Percentiles rank a stretch among this genome's conserved stretches.
phyloP scores from a whole-genome alignment of 2,797 vertebrate genomes.

The Garrulus glandarius region DNA sequence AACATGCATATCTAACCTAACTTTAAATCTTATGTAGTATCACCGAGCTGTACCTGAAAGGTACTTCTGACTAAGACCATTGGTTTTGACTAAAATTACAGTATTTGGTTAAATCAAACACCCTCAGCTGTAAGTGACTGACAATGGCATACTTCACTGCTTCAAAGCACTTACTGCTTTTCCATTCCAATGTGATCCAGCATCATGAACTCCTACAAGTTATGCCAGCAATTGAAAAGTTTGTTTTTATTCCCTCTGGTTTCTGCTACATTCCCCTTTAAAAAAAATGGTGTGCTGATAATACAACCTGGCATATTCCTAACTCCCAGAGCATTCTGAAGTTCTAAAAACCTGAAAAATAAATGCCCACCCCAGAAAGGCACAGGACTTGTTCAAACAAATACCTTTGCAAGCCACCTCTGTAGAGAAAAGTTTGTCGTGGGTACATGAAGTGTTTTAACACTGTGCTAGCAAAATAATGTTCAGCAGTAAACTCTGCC shows the following conservation, averaged over 20 bases:
- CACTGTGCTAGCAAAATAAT: background rate
- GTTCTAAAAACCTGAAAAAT: background rate
- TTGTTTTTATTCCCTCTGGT: background rate
- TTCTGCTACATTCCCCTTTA: background rate
- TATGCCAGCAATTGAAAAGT: accelerated
- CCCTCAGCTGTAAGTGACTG: background rate
- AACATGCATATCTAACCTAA: background rate
- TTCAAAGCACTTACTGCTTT: background rate
- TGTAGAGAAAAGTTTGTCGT: background rate
- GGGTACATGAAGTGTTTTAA: background rate
- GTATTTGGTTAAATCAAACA: background rate
- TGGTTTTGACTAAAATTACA: background rate
- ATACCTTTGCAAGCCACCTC: background rate
- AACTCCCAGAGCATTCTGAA: background rate
- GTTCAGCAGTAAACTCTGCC: background rate
- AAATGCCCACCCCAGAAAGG: background rate
- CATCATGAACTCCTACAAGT: background rate
- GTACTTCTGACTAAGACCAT: background rate
- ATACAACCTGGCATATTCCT: background rate
- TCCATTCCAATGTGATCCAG: background rate
- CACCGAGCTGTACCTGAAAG: background rate
- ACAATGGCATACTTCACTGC: background rate
- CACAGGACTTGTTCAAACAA: background rate
- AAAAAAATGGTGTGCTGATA: background rate
- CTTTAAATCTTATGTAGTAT: background rate